Percentiles rank a stretch among this genome's conserved stretches.
phyloP scores from a whole-genome alignment of 2,797 vertebrate species.

The Myotis pilosus region DNA sequence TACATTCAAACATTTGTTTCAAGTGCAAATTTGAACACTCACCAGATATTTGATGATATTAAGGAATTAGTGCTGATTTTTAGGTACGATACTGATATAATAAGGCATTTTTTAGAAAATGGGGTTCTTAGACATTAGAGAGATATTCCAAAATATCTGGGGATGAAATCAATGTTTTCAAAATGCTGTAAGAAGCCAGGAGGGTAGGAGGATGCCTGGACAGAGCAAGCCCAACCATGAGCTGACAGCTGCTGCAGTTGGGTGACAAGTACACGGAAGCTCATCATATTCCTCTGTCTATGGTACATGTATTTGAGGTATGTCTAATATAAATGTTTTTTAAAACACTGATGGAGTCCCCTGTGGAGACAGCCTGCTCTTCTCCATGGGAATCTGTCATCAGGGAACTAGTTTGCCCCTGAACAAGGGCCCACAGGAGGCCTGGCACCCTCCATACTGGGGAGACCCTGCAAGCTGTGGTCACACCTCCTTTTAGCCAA shows the following conservation, averaged over 20 bases:
- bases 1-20: neutral
- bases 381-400: neutral
- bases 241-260: accelerated
- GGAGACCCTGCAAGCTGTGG: neutral
- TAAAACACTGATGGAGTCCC: neutral
- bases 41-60: neutral
- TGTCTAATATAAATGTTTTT: neutral
- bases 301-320: neutral
- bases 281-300: neutral
- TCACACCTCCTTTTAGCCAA: neutral
- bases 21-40: neutral
- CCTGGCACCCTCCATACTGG: neutral
- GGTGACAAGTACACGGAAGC: accelerated
- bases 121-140: neutral
- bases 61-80: neutral
- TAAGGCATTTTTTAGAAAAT: neutral
- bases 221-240: neutral
- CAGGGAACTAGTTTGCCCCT: neutral
- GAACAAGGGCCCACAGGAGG: neutral
- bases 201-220: accelerated
- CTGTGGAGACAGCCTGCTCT: neutral
- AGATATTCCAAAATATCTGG: neutral
- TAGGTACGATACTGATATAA: neutral
- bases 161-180: neutral
- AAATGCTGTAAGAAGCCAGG: neutral